phyloP scores from a whole-genome alignment of 1,140 invertebrate species.

The Drosophila jambulina region DNA sequence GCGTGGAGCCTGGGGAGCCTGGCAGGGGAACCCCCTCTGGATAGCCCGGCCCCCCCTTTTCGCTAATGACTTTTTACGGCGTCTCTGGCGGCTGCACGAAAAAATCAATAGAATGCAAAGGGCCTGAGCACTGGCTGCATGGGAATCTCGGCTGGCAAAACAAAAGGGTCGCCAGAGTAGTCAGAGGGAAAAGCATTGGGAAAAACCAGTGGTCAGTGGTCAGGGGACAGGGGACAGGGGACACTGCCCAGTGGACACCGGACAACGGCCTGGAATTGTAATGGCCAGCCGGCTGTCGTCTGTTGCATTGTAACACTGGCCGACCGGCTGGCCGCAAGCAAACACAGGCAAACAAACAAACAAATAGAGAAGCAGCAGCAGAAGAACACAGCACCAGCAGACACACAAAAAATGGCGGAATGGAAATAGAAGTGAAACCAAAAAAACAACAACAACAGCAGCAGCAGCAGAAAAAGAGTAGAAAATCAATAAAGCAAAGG shows the following conservation, averaged over 20 bases:
- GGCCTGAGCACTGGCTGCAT: conserved; percentile 45
- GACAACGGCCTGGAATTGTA: conserved; percentile 43
- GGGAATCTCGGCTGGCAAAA: conserved; percentile 60
- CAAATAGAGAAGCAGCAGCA: conserved; percentile 43
- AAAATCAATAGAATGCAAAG: conserved; percentile 79
- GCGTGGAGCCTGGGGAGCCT: not conserved
- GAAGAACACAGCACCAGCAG: not conserved
- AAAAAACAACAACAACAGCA: conserved; percentile 13
- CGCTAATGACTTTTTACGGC: conserved; percentile 81
- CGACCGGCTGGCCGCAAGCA: conserved; percentile 74
- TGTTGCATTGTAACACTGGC: conserved; percentile 83
- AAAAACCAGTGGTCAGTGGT: conserved; percentile 14
- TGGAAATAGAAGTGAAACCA: conserved; percentile 53
- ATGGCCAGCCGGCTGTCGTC: conserved; percentile 61
- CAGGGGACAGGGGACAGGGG: not conserved
- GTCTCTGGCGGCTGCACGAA: conserved; percentile 46
- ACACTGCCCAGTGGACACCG: not conserved
- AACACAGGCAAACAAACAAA: conserved; percentile 74
- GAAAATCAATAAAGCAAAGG: conserved; percentile 54
- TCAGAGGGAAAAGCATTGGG: conserved; percentile 6
- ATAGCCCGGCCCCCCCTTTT: conserved; percentile 31
- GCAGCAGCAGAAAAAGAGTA: conserved; percentile 4
- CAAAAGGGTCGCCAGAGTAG: conserved; percentile 49
- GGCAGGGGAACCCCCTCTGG: conserved; percentile 1
- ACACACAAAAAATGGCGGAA: conserved; percentile 48